A percentile compares a stretch with the other conserved stretches of the same genome.
Evolutionary conservation across 1,140 invertebrate genomes (phyloP).

Genomic region (Bombus sibiricus): DNA sequence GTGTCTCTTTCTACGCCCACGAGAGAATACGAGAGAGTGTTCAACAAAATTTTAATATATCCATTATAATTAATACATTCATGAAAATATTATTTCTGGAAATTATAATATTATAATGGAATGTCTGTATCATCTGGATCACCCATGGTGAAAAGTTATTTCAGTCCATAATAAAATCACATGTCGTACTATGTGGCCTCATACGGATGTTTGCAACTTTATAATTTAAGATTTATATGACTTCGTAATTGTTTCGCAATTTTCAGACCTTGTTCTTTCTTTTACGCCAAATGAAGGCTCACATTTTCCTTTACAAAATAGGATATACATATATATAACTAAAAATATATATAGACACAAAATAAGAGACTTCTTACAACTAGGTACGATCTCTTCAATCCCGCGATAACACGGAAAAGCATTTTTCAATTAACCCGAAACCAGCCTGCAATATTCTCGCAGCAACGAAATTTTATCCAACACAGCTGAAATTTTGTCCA

Average conservation of each 20-base stretch:
- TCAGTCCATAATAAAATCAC: not conserved
- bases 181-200: not conserved
- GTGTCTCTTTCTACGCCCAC: not conserved
- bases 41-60: not conserved
- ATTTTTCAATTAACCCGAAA: not conserved
- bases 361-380: not conserved
- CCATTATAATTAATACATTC: not conserved
- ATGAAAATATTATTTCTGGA: not conserved
- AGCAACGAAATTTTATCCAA: not conserved
- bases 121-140: not conserved
- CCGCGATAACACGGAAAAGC: too few relatives aligned
- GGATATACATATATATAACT: too few relatives aligned
- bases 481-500: not conserved
- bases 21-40: not conserved
- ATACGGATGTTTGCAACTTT: not conserved
- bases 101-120: not conserved
- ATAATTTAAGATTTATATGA: not conserved
- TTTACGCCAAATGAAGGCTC: not conserved
- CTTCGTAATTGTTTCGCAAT: not conserved
- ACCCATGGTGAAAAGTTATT: not conserved
- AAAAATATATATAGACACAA: not conserved
- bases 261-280: not conserved
- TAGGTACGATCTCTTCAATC: not conserved
- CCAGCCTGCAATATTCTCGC: not conserved
- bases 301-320: too few relatives aligned